Evolutionary conservation across 2,888 invertebrate genomes (phyloP).

Genomic region (Scaptomyza flava): DNA sequence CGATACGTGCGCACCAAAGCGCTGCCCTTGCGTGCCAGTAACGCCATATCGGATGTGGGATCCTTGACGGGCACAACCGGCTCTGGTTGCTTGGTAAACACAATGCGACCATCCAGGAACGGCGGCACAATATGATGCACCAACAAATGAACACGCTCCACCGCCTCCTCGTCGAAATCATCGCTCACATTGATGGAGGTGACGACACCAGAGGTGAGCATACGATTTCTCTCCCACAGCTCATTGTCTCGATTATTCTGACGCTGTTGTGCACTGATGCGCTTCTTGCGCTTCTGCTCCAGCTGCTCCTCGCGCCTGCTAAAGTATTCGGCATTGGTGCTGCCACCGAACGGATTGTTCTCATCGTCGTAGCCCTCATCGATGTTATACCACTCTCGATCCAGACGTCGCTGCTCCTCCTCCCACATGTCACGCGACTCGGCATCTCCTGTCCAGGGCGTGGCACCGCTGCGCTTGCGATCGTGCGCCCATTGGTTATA

Average conservation of each 20-base stretch:
- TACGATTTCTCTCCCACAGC: slow-evolving; percentile 98
- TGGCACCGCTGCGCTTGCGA: slow-evolving; percentile 88
- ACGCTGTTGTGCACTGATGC: slow-evolving; percentile 97
- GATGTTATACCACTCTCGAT: slow-evolving; percentile 98
- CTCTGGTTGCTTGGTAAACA: slow-evolving; percentile 99
- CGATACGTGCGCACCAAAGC: slow-evolving; percentile 94
- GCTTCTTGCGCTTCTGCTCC: slow-evolving; percentile 94
- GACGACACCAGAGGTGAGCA: slow-evolving; percentile 97
- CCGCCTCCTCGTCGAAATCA: slow-evolving; percentile 97
- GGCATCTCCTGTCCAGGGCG: slow-evolving; percentile 88
- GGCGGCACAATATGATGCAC: slow-evolving; percentile 99
- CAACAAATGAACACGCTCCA: slow-evolving; percentile 96
- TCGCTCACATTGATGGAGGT: slow-evolving; percentile 94
- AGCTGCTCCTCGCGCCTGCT: slow-evolving; percentile 96
- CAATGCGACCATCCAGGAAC: slow-evolving; percentile 98
- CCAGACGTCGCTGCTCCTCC: slow-evolving; percentile 94
- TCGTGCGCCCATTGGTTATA: slow-evolving; percentile 92
- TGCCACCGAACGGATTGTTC: slow-evolving; percentile 95
- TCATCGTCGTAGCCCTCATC: slow-evolving; percentile 97
- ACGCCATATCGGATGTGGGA: slow-evolving; percentile 98
- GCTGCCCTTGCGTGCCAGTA: slow-evolving; percentile 97
- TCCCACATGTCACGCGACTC: slow-evolving; percentile 94
- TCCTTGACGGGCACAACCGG: slow-evolving; percentile 98
- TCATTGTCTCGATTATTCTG: slow-evolving; percentile 99
- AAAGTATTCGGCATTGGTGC: slow-evolving; percentile 96